Evolutionary conservation across 2,888 invertebrate species (phyloP).

Genomic region (Nezara viridula): DNA sequence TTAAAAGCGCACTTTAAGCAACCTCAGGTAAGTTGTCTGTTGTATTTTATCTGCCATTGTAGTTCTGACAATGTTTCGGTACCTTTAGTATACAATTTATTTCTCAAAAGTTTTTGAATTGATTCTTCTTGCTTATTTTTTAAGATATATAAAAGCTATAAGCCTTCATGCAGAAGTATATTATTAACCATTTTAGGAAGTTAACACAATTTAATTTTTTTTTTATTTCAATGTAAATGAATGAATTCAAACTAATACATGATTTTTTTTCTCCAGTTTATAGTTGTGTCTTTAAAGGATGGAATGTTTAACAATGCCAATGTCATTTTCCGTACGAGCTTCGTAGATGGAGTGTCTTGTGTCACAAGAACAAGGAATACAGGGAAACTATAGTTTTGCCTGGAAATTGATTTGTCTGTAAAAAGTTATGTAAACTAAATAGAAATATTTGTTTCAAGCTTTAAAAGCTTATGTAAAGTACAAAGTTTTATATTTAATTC

Average conservation of each 20-base stretch:
- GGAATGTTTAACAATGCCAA: conserved; percentile 99
- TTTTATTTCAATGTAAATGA: not conserved
- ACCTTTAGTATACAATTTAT: too few relatives aligned
- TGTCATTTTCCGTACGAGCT: conserved; percentile 93
- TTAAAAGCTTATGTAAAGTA: not conserved
- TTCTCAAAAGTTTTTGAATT: too few relatives aligned
- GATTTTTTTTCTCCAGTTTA: conserved; percentile 78
- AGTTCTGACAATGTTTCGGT: not conserved
- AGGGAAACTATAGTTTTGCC: conserved; percentile 32
- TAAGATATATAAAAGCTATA: too few relatives aligned
- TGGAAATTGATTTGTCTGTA: not conserved
- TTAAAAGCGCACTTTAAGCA: conserved; percentile 89
- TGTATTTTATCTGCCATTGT: too few relatives aligned
- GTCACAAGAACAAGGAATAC: conserved; percentile 74
- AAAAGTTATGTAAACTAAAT: not conserved
- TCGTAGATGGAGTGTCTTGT: conserved; percentile 94
- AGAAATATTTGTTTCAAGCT: not conserved
- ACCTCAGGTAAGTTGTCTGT: conserved; percentile 77
- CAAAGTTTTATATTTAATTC: not conserved
- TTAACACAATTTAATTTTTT: too few relatives aligned
- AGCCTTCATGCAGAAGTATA: too few relatives aligned
- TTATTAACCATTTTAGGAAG: too few relatives aligned
- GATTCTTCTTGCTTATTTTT: too few relatives aligned
- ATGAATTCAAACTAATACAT: not conserved
- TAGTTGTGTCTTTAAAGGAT: conserved; percentile 97